A percentile compares a stretch with the other conserved stretches of the same genome.
phyloP scores from a whole-genome alignment of 2,888 invertebrate species.

The Alloscopus bannaensis region DNA sequence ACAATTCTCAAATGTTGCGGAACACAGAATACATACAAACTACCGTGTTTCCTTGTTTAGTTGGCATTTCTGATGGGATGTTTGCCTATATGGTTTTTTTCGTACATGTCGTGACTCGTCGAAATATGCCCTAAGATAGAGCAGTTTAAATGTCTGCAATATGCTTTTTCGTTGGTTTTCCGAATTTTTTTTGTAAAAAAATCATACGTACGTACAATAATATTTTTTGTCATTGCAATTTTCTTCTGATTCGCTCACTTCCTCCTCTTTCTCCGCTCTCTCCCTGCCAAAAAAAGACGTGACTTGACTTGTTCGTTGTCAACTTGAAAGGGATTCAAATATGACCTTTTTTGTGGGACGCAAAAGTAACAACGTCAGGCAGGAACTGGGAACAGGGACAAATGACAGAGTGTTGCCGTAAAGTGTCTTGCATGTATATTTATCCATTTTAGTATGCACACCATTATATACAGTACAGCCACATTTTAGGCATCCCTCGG shows the following conservation, averaged over 20 bases:
- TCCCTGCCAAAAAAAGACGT: conserved; percentile 33
- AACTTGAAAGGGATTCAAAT: conserved; percentile 59
- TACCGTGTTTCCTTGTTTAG: conserved; percentile 20
- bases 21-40: conserved; percentile 38
- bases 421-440: conserved; percentile 17
- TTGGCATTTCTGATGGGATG: not conserved
- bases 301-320: conserved; percentile 56
- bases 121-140: too few relatives aligned
- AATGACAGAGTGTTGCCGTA: too few relatives aligned
- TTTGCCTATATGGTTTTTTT: too few relatives aligned
- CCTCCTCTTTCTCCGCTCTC: conserved; percentile 32
- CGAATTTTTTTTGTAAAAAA: too few relatives aligned
- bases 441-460: too few relatives aligned
- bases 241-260: conserved; percentile 23
- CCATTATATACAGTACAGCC: too few relatives aligned
- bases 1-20: conserved; percentile 27
- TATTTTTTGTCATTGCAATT: conserved; percentile 44
- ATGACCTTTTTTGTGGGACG: conserved; percentile 41
- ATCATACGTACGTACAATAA: conserved; percentile 7
- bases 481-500: not conserved
- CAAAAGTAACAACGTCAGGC: too few relatives aligned
- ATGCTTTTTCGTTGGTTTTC: too few relatives aligned
- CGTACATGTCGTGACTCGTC: too few relatives aligned
- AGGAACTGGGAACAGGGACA: too few relatives aligned
- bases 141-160: too few relatives aligned